phyloP scores from a whole-genome alignment of 64 coral and sea anemone genomes.

The Stichodactyla mertensii region DNA sequence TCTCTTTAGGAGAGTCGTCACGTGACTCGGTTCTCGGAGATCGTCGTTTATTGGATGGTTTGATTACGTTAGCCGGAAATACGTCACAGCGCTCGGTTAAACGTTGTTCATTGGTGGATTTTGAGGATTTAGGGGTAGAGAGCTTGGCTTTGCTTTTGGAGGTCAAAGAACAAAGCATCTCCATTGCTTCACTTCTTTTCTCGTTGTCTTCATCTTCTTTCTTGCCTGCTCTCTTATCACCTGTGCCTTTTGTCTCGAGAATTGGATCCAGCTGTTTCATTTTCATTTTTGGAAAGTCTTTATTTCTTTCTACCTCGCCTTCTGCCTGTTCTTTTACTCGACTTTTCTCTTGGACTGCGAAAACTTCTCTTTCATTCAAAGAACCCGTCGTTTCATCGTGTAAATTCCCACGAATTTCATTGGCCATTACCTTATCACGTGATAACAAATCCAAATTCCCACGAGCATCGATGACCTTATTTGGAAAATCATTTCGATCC shows the following conservation, averaged over 20 bases:
- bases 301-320: no score
- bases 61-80: background rate
- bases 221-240: background rate
- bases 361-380: background rate
- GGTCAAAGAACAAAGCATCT: background rate
- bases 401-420: background rate
- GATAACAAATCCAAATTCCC: background rate
- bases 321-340: background rate
- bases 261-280: background rate
- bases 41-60: constrained; percentile 6
- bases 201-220: background rate
- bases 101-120: background rate
- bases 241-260: background rate
- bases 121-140: background rate
- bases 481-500: background rate
- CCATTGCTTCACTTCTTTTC: background rate
- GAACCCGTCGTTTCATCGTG: background rate
- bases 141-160: background rate
- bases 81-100: background rate
- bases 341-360: background rate
- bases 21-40: background rate
- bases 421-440: background rate
- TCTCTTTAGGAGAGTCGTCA: constrained; percentile 4
- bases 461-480: background rate
- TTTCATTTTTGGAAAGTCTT: background rate